Evolutionary conservation across 2,113 vertebrate species (phyloP).

Genomic region (Chaetodon trifascialis): DNA sequence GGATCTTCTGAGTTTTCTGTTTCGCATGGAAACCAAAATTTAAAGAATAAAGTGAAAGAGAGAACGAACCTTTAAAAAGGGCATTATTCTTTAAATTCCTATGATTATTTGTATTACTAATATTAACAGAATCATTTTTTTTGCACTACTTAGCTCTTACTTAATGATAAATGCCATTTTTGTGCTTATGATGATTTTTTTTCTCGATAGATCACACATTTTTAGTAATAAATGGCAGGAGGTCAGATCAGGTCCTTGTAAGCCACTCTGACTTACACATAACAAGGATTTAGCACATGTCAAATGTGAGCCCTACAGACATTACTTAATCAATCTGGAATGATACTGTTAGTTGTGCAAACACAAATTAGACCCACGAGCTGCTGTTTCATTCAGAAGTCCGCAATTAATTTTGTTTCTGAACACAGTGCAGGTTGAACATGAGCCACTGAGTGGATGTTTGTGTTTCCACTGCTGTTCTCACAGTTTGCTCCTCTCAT

Average conservation of each 20-base stretch:
- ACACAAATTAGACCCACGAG: neutral
- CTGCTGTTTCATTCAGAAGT: neutral
- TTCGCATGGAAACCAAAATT: neutral
- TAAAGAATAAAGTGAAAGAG: neutral
- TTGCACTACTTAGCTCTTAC: neutral
- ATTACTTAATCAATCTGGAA: neutral
- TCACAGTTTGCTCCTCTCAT: constrained; percentile 54
- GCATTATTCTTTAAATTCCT: neutral
- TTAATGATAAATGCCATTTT: neutral
- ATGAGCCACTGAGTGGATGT: constrained; percentile 51
- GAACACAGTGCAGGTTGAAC: constrained; percentile 2
- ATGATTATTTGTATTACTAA: neutral
- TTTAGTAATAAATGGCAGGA: neutral
- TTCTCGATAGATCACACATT: neutral
- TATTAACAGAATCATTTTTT: neutral
- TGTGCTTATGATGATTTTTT: neutral
- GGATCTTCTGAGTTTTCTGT: neutral
- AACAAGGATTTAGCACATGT: neutral
- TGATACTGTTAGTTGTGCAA: neutral
- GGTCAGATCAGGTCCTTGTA: neutral
- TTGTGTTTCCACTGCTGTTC: constrained; percentile 13
- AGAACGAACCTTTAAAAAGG: neutral
- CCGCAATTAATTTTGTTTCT: neutral
- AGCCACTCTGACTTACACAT: neutral
- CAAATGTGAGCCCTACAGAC: neutral